phyloP scores from a whole-genome alignment of 2,888 invertebrate genomes.

The Tachina lurida region DNA sequence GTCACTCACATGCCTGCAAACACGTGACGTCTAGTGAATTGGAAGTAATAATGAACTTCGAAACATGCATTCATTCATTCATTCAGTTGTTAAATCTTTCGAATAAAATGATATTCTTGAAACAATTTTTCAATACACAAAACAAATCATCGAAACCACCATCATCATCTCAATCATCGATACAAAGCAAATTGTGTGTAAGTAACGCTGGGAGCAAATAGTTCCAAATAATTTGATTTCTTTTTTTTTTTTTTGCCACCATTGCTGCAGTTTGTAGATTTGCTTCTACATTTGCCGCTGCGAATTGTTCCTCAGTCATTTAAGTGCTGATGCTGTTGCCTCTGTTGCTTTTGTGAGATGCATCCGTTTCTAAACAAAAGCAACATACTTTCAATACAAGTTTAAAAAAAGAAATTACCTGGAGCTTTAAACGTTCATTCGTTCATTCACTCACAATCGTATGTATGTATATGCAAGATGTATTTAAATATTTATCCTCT shows the following conservation, averaged over 20 bases:
- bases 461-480: slow-evolving; percentile 4
- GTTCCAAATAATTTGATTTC: slow-evolving; percentile 19
- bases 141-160: slow-evolving; percentile 19
- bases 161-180: slow-evolving; percentile 24
- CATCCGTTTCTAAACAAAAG: slow-evolving; percentile 38
- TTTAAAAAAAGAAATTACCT: slow-evolving; percentile 39
- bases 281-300: background rate
- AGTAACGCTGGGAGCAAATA: slow-evolving; percentile 43
- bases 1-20: background rate
- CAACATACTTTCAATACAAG: slow-evolving; percentile 32
- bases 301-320: slow-evolving; percentile 1
- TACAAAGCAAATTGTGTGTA: slow-evolving; percentile 57
- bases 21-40: slow-evolving; percentile 25
- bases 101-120: slow-evolving; percentile 40
- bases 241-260: background rate
- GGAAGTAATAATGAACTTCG: background rate
- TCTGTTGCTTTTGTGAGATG: slow-evolving; percentile 16
- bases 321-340: background rate
- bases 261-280: slow-evolving; percentile 44
- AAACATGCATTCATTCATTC: slow-evolving; percentile 13
- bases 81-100: slow-evolving; percentile 21
- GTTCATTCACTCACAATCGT: background rate
- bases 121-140: slow-evolving; percentile 55
- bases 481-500: background rate
- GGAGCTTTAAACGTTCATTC: slow-evolving; percentile 16